Evolutionary conservation across 2,888 invertebrate species (phyloP), one percentile per base, ranked within the genome.

Genomic region (Epsilonema sp.): DNA sequence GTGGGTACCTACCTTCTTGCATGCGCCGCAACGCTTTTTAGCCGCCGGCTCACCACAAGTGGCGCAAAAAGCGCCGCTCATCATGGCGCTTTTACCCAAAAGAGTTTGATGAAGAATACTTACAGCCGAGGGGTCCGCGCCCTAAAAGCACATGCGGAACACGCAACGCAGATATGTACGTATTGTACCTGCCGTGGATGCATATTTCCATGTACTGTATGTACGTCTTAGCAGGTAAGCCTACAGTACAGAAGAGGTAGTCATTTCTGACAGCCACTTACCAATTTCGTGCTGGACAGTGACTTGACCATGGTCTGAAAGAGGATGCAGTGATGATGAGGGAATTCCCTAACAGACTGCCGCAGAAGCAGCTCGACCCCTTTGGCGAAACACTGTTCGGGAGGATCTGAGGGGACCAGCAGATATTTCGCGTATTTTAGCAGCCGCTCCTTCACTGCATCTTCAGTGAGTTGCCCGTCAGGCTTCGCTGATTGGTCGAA

Each of bases 1-100:
- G 31, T 31, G 8, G 31, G 31, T 31, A 48, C 55, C 47, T 49
- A 62, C 65, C 62, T 57, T 26, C 73, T 85, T 87, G 68, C 94
- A 97, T 65, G 83, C 83, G 11, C 87, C 80, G 67, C 94, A 97
- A 65, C 87, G 84, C 65, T 89, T 90, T 5, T 78, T 76, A 0
- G 87, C 84, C 55, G 81, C 79, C 57, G 84, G 82, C 59, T 85
- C 82, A 1, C 82, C 82, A 61, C 89, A 90, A 1, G 85, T 80
- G 48, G 77, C 77, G 65, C 90, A 89, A 44, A 76, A 74, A 16
- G 78, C 59, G 45, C 58, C 60, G 54, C 76, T 75, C 16, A 76
- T 74, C 54, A 31, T 40, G 38, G 8, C 22, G 2, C 43, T 44
- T 13, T 46, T 56, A 3, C 64, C 63, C 42, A 64, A 58, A 16